A percentile compares a stretch with the other conserved stretches of the same genome.
Conservation (phyloP, 37 sponge, comb jelly and placozoan genomes). For the Cliona cf. orientalis region DNA sequence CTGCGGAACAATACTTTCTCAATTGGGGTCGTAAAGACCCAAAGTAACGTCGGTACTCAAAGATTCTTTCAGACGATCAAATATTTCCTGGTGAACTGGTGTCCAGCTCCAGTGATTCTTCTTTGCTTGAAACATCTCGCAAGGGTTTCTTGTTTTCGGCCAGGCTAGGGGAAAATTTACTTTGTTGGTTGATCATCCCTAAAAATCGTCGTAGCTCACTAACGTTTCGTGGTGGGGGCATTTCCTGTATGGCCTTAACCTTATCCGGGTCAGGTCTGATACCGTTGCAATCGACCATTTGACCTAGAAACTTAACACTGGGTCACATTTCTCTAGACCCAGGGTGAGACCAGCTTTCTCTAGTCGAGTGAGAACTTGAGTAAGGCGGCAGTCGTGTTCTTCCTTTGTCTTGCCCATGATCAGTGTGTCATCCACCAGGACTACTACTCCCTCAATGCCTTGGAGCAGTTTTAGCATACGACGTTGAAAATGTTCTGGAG, state of each 20-base stretch:
- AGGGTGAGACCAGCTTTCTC: conserved; percentile 30
- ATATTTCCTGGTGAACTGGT: conserved; percentile 19
- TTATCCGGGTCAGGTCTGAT: conserved; percentile 40
- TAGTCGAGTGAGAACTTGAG: conserved; percentile 1
- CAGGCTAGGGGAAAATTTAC: conserved; percentile 29
- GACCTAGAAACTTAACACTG: conserved; percentile 29
- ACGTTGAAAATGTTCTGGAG: conserved; percentile 37
- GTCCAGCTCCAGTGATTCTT: conserved; percentile 36
- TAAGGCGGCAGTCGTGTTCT: conserved; percentile 17
- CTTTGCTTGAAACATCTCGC: conserved; percentile 9
- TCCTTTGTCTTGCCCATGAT: background rate
- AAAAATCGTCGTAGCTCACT: conserved; percentile 42
- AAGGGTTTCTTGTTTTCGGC: conserved; percentile 40
- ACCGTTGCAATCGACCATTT: conserved; percentile 3
- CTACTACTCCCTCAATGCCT: conserved; percentile 31
- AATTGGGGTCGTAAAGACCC: conserved; percentile 26
- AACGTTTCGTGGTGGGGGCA: conserved; percentile 25
- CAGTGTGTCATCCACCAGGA: conserved; percentile 23
- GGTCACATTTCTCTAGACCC: conserved; percentile 18
- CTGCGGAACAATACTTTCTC: background rate
- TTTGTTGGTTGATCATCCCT: conserved; percentile 41
- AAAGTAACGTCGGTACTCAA: conserved; percentile 8
- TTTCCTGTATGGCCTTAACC: conserved; percentile 18
- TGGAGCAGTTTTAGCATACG: conserved; percentile 3
- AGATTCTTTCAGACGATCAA: conserved; percentile 21